Evolutionary conservation across 2,113 vertebrate genomes (phyloP), one percentile per base, ranked within the genome.

Genomic region (Erpornis zantholeuca): DNA sequence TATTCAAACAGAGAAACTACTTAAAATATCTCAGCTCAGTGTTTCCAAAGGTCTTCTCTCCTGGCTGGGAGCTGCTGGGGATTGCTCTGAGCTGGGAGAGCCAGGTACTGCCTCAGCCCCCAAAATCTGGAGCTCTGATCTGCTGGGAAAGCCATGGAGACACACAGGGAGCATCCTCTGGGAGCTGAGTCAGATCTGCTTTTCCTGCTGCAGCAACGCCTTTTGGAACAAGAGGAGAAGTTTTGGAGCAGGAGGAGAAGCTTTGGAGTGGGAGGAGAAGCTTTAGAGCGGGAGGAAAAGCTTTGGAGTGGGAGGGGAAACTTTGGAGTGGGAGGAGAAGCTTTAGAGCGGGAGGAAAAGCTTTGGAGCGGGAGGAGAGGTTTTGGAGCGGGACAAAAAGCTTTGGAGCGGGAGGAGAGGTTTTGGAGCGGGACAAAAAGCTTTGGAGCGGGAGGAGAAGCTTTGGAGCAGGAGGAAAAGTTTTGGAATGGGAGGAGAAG

Each of bases 61-160:
- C 57, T 28, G 50, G 6, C 16, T 35, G 70, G 47, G 66, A 82
- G 60, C 70, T 85, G 70, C 82, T 65, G 38, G 78, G 10, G 4
- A 1, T 11, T 6, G 27, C 13, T 4, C 36, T 0, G 0, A 29
- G 70, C 25, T 35, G 36, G 6, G 6, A 12, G 25, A 47, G 7
- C 18, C 52, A 15, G 38, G 47, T 25, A 38, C 9, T 23, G 66
- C 49, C 66, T 61, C 70, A 71, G 53, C 33, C 36, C 35, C 64
- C 28, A 1, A 0, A 8, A 7, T 3, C 0, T 23, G 50, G 2
- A 20, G 45, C 29, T 53, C 49, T 5, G 36, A 65, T 2, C 11
- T 0, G 1, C n/a, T 20, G 10, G 3, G 3, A 75, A 31, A 23
- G 14, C 23, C 45, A 14, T 0, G 3, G 60, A 42, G 31, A 59